Base-by-base conservation (phyloP, 2,113 vertebrate genomes). In the Beaufortia kweichowensis region DNA sequence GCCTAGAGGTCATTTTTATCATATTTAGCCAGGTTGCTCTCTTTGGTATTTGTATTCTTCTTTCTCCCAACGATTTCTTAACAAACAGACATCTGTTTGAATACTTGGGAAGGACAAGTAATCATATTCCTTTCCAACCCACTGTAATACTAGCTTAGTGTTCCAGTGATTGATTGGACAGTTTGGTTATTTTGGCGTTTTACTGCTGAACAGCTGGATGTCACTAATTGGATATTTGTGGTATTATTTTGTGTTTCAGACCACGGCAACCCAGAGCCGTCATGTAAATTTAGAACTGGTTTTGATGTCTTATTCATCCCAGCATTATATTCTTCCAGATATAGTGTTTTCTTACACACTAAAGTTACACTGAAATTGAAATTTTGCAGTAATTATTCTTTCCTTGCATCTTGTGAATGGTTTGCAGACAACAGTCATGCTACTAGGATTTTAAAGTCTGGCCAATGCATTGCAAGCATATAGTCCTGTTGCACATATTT, bases 51-150 rank as follows among this genome's bases (percentile, higher is more conserved):
- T 82, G 70, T 75, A 60, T 60, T 69, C 64, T 15, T 48, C 59
- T 31, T 68, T 55, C 75, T 43, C 48, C 39, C 8, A 57, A 24
- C 71, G 57, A 24, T 70, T 66, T 35, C 62, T 75, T 35, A 75
- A 63, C 55, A 76, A 80, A 75, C 46, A 65, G 63, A 62, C 59
- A 10, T 74, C 39, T 46, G 57, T 74, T 46, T 72, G 66, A 68
- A 75, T 68, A 82, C 19, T 77, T 68, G 80, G 55, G 78, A 63
- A 78, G n/a, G n/a, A n/a, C n/a, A n/a, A n/a, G 75, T 76, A 71
- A 84, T 78, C 79, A 56, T 72, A 63, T 77, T 66, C 23, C 75
- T 75, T 66, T 84, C 61, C 10, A 66, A 53, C 59, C 53, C 55
- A 71, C 50, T 71, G 69, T 59, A 71, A 71, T 31, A 46, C 71